phyloP scores from a whole-genome alignment of 2,797 vertebrate genomes.

The Smutsia gigantea region DNA sequence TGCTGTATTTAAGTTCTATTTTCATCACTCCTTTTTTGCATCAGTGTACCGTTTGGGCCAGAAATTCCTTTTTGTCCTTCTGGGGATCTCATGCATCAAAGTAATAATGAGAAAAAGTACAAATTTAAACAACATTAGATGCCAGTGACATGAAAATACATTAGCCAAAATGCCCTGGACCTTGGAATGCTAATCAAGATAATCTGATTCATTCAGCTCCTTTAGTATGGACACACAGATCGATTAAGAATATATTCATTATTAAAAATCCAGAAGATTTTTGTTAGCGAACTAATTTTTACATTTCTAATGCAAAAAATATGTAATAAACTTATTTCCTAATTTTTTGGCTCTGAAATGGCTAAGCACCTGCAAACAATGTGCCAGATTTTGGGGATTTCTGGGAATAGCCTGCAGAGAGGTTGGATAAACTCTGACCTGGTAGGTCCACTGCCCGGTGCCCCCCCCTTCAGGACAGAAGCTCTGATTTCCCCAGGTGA shows the following conservation, averaged over 20 bases:
- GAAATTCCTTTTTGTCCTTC: neutral
- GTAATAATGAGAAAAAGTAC: slow-evolving; percentile 23
- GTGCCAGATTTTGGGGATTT: neutral
- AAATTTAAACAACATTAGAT: slow-evolving; percentile 8
- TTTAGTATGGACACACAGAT: neutral
- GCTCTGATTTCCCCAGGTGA: neutral
- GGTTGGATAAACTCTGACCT: neutral
- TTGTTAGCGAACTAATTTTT: neutral
- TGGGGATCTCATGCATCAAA: neutral
- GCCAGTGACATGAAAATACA: neutral
- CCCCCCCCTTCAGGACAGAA: neutral
- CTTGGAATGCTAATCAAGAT: neutral
- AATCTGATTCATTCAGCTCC: neutral
- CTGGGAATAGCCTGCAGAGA: neutral
- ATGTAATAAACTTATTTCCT: neutral
- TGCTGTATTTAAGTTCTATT: slow-evolving; percentile 1
- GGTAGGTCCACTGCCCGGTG: neutral
- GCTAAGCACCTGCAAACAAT: neutral
- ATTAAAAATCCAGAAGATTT: neutral
- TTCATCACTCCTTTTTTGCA: neutral
- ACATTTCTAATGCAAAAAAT: neutral
- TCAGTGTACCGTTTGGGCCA: neutral
- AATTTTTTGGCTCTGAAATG: neutral
- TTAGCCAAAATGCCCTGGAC: neutral
- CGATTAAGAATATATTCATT: neutral